Percentiles rank a stretch among this genome's conserved stretches.
Evolutionary conservation across 2,797 vertebrate genomes (phyloP).

Genomic region (Lepidocolaptes lacrymiger): DNA sequence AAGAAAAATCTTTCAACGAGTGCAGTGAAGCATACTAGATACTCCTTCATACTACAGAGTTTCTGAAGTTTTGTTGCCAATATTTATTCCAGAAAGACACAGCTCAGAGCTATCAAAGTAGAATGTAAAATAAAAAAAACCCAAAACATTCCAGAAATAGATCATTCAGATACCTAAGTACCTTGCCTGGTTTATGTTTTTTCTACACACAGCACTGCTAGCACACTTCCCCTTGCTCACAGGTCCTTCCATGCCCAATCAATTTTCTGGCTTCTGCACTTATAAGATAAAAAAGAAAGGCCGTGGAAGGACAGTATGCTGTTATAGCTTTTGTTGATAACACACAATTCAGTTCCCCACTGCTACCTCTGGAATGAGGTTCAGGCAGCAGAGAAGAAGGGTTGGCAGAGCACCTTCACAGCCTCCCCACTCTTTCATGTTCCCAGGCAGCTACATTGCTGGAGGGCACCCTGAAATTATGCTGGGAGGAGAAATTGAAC

Average conservation of each 20-base stretch:
- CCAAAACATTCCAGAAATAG: background rate
- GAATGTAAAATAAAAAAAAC: background rate
- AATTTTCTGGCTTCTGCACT: background rate
- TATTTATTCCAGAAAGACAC: background rate
- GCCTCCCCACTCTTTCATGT: background rate
- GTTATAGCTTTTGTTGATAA: background rate
- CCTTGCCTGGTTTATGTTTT: background rate
- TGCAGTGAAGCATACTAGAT: background rate
- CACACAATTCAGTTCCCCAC: background rate
- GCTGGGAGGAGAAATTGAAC: background rate
- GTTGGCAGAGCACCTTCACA: background rate
- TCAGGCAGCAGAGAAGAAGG: background rate
- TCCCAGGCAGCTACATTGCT: background rate
- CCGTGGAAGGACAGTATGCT: background rate
- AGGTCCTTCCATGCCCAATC: background rate
- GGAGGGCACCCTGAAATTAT: background rate
- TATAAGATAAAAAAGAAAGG: background rate
- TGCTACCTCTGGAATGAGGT: background rate
- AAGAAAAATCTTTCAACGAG: constrained; percentile 7
- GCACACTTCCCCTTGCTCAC: background rate
- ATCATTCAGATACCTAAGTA: background rate
- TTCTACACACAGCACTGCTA: background rate
- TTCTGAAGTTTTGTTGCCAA: background rate
- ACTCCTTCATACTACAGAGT: background rate
- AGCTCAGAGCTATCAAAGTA: background rate